A percentile compares a stretch with the other conserved stretches of the same genome.
Conservation (phyloP, 2,888 invertebrate genomes). For the Latrodectus elegans region DNA sequence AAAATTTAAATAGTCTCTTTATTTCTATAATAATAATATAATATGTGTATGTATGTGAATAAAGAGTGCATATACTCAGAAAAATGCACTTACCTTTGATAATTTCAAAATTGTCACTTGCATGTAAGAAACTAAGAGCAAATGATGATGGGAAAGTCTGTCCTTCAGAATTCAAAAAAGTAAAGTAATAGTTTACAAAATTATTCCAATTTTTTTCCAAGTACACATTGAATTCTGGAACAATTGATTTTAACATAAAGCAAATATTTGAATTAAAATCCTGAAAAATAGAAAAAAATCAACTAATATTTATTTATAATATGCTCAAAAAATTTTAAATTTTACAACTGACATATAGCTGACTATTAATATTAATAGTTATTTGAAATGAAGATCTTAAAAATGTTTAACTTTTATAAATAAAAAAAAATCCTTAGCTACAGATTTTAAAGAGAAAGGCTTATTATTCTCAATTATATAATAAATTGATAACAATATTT, state of each 20-base stretch:
- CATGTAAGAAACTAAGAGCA: constrained; percentile 77
- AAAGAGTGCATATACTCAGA: background rate
- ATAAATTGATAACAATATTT: too few species aligned
- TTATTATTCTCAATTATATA: too few species aligned
- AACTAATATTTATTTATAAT: background rate
- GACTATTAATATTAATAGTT: too few species aligned
- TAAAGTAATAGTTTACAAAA: constrained; percentile 86
- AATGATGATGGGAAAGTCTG: constrained; percentile 84
- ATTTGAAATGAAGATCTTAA: too few species aligned
- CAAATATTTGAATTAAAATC: constrained; percentile 98
- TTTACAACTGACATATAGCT: background rate
- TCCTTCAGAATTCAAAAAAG: constrained; percentile 86
- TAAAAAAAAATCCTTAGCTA: background rate
- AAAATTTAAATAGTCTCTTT: too few species aligned
- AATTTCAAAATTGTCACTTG: constrained; percentile 1
- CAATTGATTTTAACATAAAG: constrained; percentile 89
- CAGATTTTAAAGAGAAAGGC: too few species aligned
- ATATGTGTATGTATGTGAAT: too few species aligned
- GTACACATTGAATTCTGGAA: constrained; percentile 72
- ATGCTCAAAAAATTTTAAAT: too few species aligned
- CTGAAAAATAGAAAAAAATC: constrained; percentile 76
- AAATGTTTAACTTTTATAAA: background rate
- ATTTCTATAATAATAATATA: background rate
- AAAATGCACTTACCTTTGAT: constrained; percentile 25
- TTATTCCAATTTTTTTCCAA: constrained; percentile 54